Evolutionary conservation across 2,888 invertebrate genomes (phyloP), one percentile per base, ranked within the genome.

Genomic region (Dendrolimus pini): DNA sequence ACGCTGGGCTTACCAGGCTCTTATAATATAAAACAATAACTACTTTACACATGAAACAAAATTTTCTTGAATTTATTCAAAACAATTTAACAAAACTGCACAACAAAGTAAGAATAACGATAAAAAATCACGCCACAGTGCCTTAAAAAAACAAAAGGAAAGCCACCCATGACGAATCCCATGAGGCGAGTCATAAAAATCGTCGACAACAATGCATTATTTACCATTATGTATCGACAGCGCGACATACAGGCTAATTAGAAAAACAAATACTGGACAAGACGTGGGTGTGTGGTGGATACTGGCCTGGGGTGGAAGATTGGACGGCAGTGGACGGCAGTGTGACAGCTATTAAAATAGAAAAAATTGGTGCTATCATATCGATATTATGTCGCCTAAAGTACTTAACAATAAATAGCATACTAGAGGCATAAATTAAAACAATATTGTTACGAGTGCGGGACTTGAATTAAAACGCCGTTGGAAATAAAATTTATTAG

Each of bases 171-270:
- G 89, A 77, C 75, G 88, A 83, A 83, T 79, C 70, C 79, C 79
- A 74, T 74, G 71, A 78, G 72, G 66, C 71, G 73, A 77, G 81
- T 78, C 85, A 83, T 89, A 87, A 89, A 89, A 89, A 73, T 83
- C 82, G 81, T 78, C 84, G 82, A 82, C 88, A 85, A 89, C 89
- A 85, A 87, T 85, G 82, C 85, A 87, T 89, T 89, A 90, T 89
- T 86, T 89, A 89, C 87, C 84, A 89, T 89, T 85, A 88, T 86
- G 82, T 85, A 87, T 87, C 86, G 83, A 82, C 84, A 80, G 79
- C 72, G 83, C 80, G 88, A 88, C 89, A 88, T 78, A 77, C 79
- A 71, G 69, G 78, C 84, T 89, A 90, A 89, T 88, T 83, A 83
- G 81, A 82, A 87, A 84, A 74, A 71, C 82, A 88, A 85, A 90